A percentile compares a stretch with the other conserved stretches of the same genome.
Evolutionary conservation across 2,888 invertebrate genomes (phyloP).

Genomic region (Platycnemis pennipes): DNA sequence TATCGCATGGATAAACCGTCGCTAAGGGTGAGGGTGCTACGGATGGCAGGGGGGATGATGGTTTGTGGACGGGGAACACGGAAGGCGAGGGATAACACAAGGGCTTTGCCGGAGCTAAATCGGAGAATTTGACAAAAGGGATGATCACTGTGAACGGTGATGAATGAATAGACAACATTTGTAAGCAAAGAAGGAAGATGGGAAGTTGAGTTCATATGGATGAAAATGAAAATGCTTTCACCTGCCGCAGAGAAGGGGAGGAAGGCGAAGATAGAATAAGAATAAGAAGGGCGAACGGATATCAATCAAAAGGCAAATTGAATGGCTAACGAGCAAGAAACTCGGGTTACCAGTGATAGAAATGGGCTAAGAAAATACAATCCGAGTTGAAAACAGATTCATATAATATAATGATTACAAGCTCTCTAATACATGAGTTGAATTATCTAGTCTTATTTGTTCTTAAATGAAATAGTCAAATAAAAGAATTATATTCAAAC

Average conservation of each 20-base stretch:
- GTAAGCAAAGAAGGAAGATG: background rate
- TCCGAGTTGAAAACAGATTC: too few relatives aligned
- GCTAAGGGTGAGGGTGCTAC: background rate
- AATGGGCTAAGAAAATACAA: too few relatives aligned
- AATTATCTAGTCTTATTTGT: too few relatives aligned
- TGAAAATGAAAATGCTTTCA: background rate
- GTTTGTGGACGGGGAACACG: background rate
- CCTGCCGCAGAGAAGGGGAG: background rate
- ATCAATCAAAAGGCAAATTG: background rate
- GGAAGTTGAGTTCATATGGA: background rate
- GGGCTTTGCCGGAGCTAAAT: background rate
- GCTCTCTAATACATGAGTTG: too few relatives aligned
- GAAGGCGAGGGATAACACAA: background rate
- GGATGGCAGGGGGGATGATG: background rate
- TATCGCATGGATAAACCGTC: slow-evolving; percentile 44
- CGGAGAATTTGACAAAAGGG: background rate
- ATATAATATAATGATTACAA: too few relatives aligned
- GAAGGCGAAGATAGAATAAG: background rate
- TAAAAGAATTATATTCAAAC: too few relatives aligned
- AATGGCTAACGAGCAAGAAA: background rate
- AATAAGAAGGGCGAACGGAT: too few relatives aligned
- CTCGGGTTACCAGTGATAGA: too few relatives aligned
- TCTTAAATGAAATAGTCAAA: too few relatives aligned
- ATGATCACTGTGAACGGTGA: background rate
- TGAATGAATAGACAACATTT: background rate